phyloP scores from a whole-genome alignment of 1,140 invertebrate species.

The Drosophila mojavensis region DNA sequence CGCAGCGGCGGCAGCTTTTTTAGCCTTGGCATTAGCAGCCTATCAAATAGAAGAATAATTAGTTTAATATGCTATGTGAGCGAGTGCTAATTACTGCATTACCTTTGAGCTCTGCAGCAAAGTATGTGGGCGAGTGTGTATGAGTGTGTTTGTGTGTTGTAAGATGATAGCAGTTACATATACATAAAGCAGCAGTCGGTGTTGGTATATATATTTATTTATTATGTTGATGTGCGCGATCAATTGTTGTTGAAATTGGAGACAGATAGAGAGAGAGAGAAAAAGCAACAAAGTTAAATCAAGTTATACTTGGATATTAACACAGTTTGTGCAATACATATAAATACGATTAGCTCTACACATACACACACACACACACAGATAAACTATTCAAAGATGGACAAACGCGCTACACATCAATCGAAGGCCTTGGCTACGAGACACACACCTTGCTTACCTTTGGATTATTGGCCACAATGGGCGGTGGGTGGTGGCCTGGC shows the following conservation, averaged over 20 bases:
- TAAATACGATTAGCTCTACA: slow-evolving; percentile 8
- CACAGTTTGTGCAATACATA: slow-evolving; percentile 21
- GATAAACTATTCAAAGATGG: background rate
- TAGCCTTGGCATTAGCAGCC: slow-evolving; percentile 81
- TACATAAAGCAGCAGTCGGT: slow-evolving; percentile 42
- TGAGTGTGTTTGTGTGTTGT: slow-evolving; percentile 16
- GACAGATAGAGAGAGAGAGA: slow-evolving; percentile 1
- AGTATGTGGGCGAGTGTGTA: slow-evolving; percentile 27
- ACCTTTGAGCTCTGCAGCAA: slow-evolving; percentile 70
- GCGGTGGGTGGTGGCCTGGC: slow-evolving; percentile 83
- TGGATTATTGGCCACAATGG: slow-evolving; percentile 86
- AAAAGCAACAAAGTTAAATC: slow-evolving; percentile 25
- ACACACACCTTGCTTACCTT: slow-evolving; percentile 82
- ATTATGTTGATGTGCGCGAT: slow-evolving; percentile 24
- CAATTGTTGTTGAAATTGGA: slow-evolving; percentile 41
- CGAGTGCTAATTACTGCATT: slow-evolving; percentile 37
- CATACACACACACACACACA: background rate
- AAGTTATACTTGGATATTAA: slow-evolving; percentile 28
- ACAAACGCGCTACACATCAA: slow-evolving; percentile 25
- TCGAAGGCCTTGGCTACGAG: slow-evolving; percentile 37
- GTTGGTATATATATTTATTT: slow-evolving; percentile 7
- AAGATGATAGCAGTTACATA: slow-evolving; percentile 36
- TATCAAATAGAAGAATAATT: slow-evolving; percentile 37
- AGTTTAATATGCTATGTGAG: background rate
- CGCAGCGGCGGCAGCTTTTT: slow-evolving; percentile 79